Conservation (phyloP, 2,797 vertebrate genomes). For the Amniataba percoides region DNA sequence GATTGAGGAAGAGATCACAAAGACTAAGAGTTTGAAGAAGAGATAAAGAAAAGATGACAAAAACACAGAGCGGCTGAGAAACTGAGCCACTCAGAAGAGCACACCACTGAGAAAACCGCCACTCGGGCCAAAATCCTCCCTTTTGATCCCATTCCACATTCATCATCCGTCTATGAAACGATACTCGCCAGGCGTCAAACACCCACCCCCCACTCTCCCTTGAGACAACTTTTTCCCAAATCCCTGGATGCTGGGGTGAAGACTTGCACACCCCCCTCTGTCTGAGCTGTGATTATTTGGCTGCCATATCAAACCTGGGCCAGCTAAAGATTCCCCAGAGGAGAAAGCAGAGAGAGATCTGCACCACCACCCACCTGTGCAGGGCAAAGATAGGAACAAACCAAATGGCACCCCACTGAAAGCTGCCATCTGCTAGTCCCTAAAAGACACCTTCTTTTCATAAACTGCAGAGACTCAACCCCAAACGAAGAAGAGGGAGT, state of each 20-base stretch:
- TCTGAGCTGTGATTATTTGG: slow-evolving; percentile 70
- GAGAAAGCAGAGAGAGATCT: slow-evolving; percentile 50
- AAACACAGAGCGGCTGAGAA: slow-evolving; percentile 43
- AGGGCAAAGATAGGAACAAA: slow-evolving; percentile 63
- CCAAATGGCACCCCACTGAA: slow-evolving; percentile 58
- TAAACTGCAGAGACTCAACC: slow-evolving; percentile 41
- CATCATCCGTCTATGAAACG: slow-evolving; percentile 62
- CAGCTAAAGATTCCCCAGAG: slow-evolving; percentile 59
- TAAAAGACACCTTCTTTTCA: slow-evolving; percentile 40
- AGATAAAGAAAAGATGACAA: slow-evolving; percentile 52
- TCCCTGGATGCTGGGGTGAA: slow-evolving; percentile 62
- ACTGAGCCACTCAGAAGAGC: slow-evolving; percentile 47
- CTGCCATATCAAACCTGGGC: slow-evolving; percentile 67
- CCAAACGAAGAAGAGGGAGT: slow-evolving; percentile 44
- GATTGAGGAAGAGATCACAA: slow-evolving; percentile 63
- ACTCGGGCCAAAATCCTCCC: slow-evolving; percentile 63
- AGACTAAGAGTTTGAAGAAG: slow-evolving; percentile 62
- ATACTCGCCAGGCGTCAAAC: slow-evolving; percentile 49
- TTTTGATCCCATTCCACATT: slow-evolving; percentile 72
- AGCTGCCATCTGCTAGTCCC: slow-evolving; percentile 54
- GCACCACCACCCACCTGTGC: slow-evolving; percentile 65
- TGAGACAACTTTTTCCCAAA: slow-evolving; percentile 67
- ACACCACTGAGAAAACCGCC: slow-evolving; percentile 52
- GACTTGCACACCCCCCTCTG: slow-evolving; percentile 49
- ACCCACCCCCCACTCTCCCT: slow-evolving; percentile 30